Evolutionary conservation across 2,113 vertebrate species (phyloP), one percentile per base, ranked within the genome.

Genomic region (Elephantulus edwardii): DNA sequence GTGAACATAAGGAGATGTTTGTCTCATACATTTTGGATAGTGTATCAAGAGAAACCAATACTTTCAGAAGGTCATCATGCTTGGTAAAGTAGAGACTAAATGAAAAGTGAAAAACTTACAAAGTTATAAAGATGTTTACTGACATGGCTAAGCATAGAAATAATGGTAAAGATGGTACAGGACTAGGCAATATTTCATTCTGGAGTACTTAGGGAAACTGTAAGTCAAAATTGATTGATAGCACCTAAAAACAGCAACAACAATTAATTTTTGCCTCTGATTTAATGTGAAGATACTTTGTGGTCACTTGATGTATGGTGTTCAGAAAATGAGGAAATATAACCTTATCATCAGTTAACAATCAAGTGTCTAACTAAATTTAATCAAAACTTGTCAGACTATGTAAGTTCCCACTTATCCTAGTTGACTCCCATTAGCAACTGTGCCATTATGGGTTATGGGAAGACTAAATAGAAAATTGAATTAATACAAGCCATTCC

Each of bases 401-500:
- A 54, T 86, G 30, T 91, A 60, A 90, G 66, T 87, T 93, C 88
- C 79, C 58, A 93, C 85, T 96, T 95, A 42, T 0, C 66, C 85
- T 93, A 95, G 94, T 84, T 97, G 94, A 95, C 94, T 97, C 90
- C 87, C 50, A 93, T 96, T 96, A 97, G 77, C 86, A 91, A 95
- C 60, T 90, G 90, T 96, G 97, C 93, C 85, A 86, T 97, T 97
- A 97, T 96, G 95, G 96, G 96, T 97, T 97, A 89, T 97, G 97
- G 97, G 97, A 97, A 98, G 97, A 97, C 96, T 97, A 98, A 98
- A 98, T 97, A 98, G 97, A 98, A 98, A 98, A 98, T 98, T 97
- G 98, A 98, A 99, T 98, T 98, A 98, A 98, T 98, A 97, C 97
- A 97, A 97, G 97, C 97, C 98, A 98, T 98, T 98, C 98, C 97